Percentiles rank a stretch among this genome's conserved stretches.
phyloP scores from a whole-genome alignment of 2,113 vertebrate species.

The Cheilinus undulatus region DNA sequence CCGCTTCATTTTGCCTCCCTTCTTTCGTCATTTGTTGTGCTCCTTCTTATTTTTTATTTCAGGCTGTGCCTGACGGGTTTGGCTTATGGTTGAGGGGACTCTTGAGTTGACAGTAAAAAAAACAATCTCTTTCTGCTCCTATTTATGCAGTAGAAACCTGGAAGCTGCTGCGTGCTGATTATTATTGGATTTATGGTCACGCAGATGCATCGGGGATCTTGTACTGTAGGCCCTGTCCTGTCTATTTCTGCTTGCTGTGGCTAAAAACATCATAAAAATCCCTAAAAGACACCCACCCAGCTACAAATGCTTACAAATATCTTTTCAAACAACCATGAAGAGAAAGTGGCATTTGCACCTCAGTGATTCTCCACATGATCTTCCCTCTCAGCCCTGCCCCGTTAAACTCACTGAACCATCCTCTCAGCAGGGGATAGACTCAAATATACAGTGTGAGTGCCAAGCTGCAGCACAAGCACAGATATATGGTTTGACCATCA shows the following conservation, averaged over 20 bases:
- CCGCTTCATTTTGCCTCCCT: conserved; percentile 27
- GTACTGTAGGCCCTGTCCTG: conserved; percentile 8
- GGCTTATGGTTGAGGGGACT: conserved; percentile 3
- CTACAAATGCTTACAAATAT: neutral
- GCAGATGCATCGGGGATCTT: neutral
- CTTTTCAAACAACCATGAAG: conserved; percentile 3
- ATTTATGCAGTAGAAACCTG: conserved; percentile 41
- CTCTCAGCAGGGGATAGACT: conserved; percentile 11
- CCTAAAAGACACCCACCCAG: neutral
- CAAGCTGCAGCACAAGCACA: conserved; percentile 5
- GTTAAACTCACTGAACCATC: conserved; percentile 27
- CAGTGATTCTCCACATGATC: conserved; percentile 14
- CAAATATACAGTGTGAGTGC: neutral
- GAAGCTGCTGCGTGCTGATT: conserved; percentile 42
- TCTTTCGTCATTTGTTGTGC: conserved; percentile 24
- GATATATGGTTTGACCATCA: too few species aligned
- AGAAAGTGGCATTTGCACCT: conserved; percentile 6
- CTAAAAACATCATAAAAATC: conserved; percentile 4
- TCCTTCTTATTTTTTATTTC: conserved; percentile 30
- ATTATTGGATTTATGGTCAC: conserved; percentile 49
- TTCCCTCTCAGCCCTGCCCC: conserved; percentile 1
- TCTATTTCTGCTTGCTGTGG: conserved; percentile 18
- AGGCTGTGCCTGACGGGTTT: conserved; percentile 12
- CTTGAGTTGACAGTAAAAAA: conserved; percentile 20
- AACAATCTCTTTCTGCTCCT: conserved; percentile 22